Base-by-base conservation (phyloP, 1,140 invertebrate species). In the Triops longicaudatus region DNA sequence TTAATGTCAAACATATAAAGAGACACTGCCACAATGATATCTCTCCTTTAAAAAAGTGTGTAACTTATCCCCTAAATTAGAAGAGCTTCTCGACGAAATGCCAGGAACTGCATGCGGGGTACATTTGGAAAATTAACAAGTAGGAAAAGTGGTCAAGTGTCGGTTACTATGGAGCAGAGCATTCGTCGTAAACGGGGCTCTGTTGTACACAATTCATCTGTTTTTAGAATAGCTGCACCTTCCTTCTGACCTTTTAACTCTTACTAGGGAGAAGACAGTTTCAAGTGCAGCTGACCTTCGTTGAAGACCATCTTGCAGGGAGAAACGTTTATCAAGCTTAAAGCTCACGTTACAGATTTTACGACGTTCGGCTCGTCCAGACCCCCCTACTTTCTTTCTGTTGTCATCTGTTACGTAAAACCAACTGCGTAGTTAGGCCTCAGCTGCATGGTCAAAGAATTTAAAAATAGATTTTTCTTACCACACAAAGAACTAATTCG, bases 231-330 rank as follows among this genome's bases (percentile, higher is more conserved):
- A n/a, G 6, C 50, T 63, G 6, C 6, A 63, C 17, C 14, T n/a
- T 63, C 17, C 0, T 22, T 63, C 14, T n/a, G 31, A 37, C 14
- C 50, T 17, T n/a, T 22, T 63, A 1, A 22, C 50, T n/a, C 17
- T 5, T 12, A 63, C 10, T n/a, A 63, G 6, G 50, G 14, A 63
- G 50, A 22, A 63, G 22, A 5, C 50, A 17, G 14, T 14, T 22
- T 63, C 50, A 63, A 63, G 50, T 63, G 50, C 50, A 63, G 50
- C 50, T 63, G 50, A 63, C 50, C 50, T 63, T 63, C 5, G 11
- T 63, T 6, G 3, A 63, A 63, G n/a, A 22, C 10, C 50, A 63
- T 63, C 22, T n/a, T 1, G 50, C 6, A 63, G 50, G 50, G 50
- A 63, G 50, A 63, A 63, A 63, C 10, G 17, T 14, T 63, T 1